Conservation (phyloP, 2,113 vertebrate species). For the Corvus hawaiiensis region DNA sequence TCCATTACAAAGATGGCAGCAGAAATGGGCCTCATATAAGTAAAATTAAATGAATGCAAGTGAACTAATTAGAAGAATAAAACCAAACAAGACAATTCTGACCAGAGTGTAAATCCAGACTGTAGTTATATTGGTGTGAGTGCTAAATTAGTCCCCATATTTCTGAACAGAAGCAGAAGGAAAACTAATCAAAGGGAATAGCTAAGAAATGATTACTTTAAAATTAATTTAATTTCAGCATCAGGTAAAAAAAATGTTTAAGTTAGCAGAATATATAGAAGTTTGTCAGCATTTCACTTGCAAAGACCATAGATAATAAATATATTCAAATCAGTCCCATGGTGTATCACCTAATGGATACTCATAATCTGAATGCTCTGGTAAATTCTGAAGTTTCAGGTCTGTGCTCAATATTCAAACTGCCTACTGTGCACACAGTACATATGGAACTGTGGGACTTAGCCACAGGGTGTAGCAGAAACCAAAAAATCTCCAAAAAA, state of each 20-base stretch:
- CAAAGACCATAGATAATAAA: neutral
- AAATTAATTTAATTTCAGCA: neutral
- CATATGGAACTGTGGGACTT: neutral
- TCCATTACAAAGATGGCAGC: neutral
- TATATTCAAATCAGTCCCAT: neutral
- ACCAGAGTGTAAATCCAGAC: neutral
- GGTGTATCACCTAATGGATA: neutral
- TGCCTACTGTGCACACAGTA: neutral
- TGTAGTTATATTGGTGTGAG: neutral
- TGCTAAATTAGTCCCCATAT: neutral
- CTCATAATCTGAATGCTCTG: neutral
- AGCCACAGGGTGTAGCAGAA: neutral
- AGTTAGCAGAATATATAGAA: neutral
- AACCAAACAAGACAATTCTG: neutral
- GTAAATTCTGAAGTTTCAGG: neutral
- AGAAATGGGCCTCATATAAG: neutral
- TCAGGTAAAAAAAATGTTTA: neutral
- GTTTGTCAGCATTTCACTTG: neutral
- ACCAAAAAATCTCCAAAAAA: neutral
- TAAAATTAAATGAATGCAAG: neutral
- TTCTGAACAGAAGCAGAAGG: neutral
- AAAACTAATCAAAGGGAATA: neutral
- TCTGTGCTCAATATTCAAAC: neutral
- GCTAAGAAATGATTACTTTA: neutral
- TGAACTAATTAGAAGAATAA: neutral